Base-by-base conservation (phyloP, 37 sponge, comb jelly and placozoan genomes). In the Corticium candelabrum region DNA sequence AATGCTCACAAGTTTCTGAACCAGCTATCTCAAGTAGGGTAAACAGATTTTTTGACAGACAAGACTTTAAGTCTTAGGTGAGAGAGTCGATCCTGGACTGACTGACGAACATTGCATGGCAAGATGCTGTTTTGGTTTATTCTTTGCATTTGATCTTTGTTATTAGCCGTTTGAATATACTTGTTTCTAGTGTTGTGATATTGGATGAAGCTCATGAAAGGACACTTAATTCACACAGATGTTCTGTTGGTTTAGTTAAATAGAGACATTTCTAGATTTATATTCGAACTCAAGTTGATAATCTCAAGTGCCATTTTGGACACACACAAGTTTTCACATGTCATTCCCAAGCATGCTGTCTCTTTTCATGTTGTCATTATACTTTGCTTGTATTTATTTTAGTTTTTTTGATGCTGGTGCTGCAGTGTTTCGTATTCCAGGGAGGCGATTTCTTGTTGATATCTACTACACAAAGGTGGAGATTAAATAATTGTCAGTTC, bases 401-500 rank as follows among this genome's bases (percentile, higher is more conserved):
- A 90, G 85, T 82, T 99, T 99, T 78, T 99, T 99, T 90, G 99
- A 99, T 85, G 95, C 91, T 79, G 96, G 92, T 78, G 99, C 99
- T 74, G 93, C 93, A 2, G 87, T 95, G 27, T 99, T 99, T 77
- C 82, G 91, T 36, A 95, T 99, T 29, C 99, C 99, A n/a, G 99
- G 99, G 27, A 37, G 99, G 35, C 56, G 99, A 29, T 99, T 82
- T 77, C 95, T 93, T 39, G 96, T 99, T 32, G 99, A 99, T n/a
- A 92, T 99, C 34, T 99, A 84, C 83, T 95, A 99, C 68, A 95
- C 99, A 11, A 99, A 99, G 82, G 91, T 87, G n/a, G n/a, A n/a
- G n/a, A n/a, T n/a, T n/a, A n/a, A n/a, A n/a, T n/a, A n/a, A n/a
- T n/a, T n/a, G n/a, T n/a, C n/a, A n/a, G n/a, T n/a, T n/a, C n/a